Base-by-base conservation (phyloP, 1,140 invertebrate species). In the Rhagoletis zephyria region DNA sequence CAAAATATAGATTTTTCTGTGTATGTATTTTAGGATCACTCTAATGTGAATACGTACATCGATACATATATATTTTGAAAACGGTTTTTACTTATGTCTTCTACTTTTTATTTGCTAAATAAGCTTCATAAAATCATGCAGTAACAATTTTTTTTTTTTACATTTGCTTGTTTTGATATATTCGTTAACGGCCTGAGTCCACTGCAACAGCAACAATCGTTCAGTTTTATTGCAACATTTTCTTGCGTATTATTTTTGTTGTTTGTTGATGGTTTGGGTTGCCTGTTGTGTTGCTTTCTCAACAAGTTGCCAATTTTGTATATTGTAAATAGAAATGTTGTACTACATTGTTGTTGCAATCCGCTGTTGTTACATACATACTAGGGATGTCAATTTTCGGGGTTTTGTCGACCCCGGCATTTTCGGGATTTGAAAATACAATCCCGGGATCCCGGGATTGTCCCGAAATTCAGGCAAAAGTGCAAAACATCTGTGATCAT, bases 221-320 rank as follows among this genome's bases (percentile, higher is more conserved):
- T 51, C n/a, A 9, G 48, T 81, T 56, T 81, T 12, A 81, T 81
- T n/a, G 74, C 48, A 51, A 81, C 67, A 74, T 74, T 74, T 74
- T 42, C 7, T 63, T 63, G 4, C 61, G 2, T 4, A 12, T n/a
- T 16, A 1, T 16, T 63, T 63, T 63, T 12, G 59, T 12, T 60
- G 59, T 12, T 60, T 60, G 12, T 60, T 60, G 6, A 1, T 63
- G 16, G 9, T 63, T 63, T 63, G 61, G 61, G 19, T 19, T 67
- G n/a, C 30, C 64, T 30, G 10, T 67, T 67, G 64, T 40, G n/a
- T 30, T 51, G 74, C 74, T 81, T 81, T 81, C 74, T 81, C 74
- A 56, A 81, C 74, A 81, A 81, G 48, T 81, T 81, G 74, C 74
- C 74, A 81, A 81, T 81, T 81, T 81, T 51, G 74, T 81, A 56